Base-by-base conservation (phyloP, 2,113 vertebrate species). In the Nerophis lumbriciformis region DNA sequence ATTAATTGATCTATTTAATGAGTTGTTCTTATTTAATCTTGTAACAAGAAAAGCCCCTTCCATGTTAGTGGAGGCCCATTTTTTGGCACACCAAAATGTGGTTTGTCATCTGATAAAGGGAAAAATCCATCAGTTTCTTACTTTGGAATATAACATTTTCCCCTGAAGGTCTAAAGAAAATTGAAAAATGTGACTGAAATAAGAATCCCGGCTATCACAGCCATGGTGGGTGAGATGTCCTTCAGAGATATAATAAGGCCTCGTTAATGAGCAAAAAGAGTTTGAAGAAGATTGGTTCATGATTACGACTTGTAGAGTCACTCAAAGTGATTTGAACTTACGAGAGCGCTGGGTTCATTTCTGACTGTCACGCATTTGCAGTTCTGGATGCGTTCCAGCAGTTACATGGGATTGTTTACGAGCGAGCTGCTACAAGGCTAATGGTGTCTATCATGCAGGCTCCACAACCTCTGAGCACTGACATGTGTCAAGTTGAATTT, bases 401-500 rank as follows among this genome's bases (percentile, higher is more conserved):
- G 51, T 48, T 63, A n/a, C n/a, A 59, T 53, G 61, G 35, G 6
- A 48, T 44, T 11, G 48, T 53, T 28, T 61, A 52, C 37, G 36
- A 37, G 49, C 3, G 1, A 37, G 56, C 48, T 38, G n/a, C 63
- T 68, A 57, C 53, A 37, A 65, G 71, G 1, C 7, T 28, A 47
- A n/a, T 1, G 19, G 0, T 59, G 68, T 53, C 59, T 1, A 53
- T 71, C 54, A 14, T 58, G 15, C 56, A 7, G 36, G 58, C 59
- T 65, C 56, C 38, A 59, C 39, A 45, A 39, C 64, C 54, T 48
- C 8, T 37, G 52, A 67, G 66, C 53, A 65, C 71, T 59, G 82
- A 76, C 76, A 73, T 73, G 65, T 71, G 77, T 84, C 83, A 83
- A 71, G 61, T 65, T 64, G 52, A 79, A 66, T 71, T 81, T 80